These are phyloP conservation scores for Lophura nycthemera DNA, from an alignment of 2,113 vertebrate species.

Conservation along the genomic window DNA sequence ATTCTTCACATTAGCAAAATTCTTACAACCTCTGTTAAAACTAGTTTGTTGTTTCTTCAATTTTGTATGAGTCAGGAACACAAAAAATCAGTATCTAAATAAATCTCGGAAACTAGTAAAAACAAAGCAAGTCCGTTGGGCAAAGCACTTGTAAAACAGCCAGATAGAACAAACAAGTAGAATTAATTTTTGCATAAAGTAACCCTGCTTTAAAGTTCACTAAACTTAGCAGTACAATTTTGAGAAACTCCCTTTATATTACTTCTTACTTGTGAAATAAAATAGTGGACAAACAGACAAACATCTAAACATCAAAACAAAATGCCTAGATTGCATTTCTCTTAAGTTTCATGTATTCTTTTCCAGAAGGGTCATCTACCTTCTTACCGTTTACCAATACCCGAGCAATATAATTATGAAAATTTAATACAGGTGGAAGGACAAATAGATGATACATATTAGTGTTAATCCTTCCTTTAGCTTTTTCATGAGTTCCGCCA, in stretches of 20 bases:
- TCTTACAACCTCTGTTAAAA: slow-evolving; percentile 44
- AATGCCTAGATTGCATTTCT: background rate
- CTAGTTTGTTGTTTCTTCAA: slow-evolving; percentile 47
- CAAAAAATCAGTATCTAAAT: slow-evolving; percentile 37
- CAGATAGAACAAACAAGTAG: slow-evolving; percentile 26
- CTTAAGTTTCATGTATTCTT: background rate
- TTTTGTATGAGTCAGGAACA: slow-evolving; percentile 33
- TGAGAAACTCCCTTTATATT: background rate
- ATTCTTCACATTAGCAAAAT: slow-evolving; percentile 18
- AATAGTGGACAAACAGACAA: background rate
- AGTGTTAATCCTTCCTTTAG: rapidly evolving
- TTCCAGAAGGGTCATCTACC: background rate
- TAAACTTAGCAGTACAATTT: background rate
- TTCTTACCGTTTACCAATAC: background rate
- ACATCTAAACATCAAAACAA: background rate
- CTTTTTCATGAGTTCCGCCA: background rate
- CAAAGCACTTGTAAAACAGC: background rate
- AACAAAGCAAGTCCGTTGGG: slow-evolving; percentile 23
- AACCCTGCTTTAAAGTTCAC: background rate
- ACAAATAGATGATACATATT: background rate
- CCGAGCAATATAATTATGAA: background rate
- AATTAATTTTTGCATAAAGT: background rate
- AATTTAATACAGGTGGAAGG: background rate
- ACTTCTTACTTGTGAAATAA: background rate
- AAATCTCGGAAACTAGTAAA: slow-evolving; percentile 31